phyloP scores from a whole-genome alignment of 2,888 invertebrate species.

The Orchesella flavescens region DNA sequence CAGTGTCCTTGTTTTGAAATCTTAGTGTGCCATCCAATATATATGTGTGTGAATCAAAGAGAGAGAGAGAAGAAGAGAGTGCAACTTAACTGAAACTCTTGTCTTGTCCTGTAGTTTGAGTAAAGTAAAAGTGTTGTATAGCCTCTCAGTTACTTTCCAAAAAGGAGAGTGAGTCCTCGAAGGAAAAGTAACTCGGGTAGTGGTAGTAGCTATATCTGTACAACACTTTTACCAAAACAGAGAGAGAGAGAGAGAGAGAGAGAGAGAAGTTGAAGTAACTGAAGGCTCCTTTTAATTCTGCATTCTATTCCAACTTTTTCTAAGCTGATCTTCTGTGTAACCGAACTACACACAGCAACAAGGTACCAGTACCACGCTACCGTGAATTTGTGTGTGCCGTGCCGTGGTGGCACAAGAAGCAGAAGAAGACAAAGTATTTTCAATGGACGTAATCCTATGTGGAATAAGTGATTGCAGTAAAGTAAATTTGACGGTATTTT shows the following conservation, averaged over 20 bases:
- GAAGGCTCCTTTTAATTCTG: conserved; percentile 35
- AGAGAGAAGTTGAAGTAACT: too few species aligned
- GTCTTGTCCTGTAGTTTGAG: background rate
- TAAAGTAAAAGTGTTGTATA: too few species aligned
- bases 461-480: conserved; percentile 50
- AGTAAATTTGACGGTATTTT: conserved; percentile 57
- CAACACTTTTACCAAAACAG: too few species aligned
- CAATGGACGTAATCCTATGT: conserved; percentile 35
- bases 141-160: too few species aligned
- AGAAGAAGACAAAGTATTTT: conserved; percentile 30
- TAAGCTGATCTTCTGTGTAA: conserved; percentile 21
- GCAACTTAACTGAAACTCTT: conserved; percentile 27
- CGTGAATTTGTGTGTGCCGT: too few species aligned
- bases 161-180: too few species aligned
- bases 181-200: too few species aligned
- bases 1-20: conserved; percentile 10
- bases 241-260: too few species aligned
- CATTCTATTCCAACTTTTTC: conserved; percentile 29
- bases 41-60: background rate
- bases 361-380: too few species aligned
- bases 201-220: too few species aligned
- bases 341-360: background rate
- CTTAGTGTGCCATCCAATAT: background rate
- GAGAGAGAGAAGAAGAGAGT: background rate
- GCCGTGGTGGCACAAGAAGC: background rate